Conservation (phyloP, 2,113 vertebrate species). For the Ctenodactylus gundi region DNA sequence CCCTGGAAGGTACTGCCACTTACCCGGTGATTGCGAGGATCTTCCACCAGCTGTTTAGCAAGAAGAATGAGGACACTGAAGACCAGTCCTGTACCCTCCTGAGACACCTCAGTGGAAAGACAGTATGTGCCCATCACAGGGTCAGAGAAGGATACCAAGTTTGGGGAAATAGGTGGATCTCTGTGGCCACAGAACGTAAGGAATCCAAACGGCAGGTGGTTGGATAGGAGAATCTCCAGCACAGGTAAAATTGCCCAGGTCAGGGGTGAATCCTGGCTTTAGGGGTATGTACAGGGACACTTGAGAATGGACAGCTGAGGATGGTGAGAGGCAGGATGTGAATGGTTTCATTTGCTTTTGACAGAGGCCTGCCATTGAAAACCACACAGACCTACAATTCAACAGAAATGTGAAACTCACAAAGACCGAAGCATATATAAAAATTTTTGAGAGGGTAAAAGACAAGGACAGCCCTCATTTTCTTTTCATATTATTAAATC, state of each 20-base stretch:
- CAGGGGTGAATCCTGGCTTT: background rate
- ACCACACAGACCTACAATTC: background rate
- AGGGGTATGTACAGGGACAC: background rate
- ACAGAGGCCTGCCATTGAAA: background rate
- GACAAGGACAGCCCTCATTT: background rate
- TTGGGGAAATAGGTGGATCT: background rate
- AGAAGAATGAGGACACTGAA: constrained; percentile 69
- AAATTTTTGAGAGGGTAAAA: constrained; percentile 11
- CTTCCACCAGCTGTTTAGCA: constrained; percentile 81
- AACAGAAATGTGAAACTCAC: constrained; percentile 39
- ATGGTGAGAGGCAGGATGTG: background rate
- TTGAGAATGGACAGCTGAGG: background rate
- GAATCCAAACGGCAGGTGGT: background rate
- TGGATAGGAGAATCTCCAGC: background rate
- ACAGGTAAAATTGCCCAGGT: background rate
- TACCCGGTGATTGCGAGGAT: constrained; percentile 83
- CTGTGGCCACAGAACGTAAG: background rate
- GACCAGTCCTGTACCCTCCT: constrained; percentile 80
- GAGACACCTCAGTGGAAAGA: constrained; percentile 79
- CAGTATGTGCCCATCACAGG: constrained; percentile 75
- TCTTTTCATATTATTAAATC: constrained; percentile 21
- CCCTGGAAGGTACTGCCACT: constrained; percentile 79
- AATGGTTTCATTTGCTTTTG: constrained; percentile 1
- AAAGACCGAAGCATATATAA: background rate
- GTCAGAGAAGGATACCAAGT: background rate